Percentiles rank a stretch among this genome's conserved stretches.
phyloP scores from a whole-genome alignment of 2,113 vertebrate species.

The Camelus dromedarius region DNA sequence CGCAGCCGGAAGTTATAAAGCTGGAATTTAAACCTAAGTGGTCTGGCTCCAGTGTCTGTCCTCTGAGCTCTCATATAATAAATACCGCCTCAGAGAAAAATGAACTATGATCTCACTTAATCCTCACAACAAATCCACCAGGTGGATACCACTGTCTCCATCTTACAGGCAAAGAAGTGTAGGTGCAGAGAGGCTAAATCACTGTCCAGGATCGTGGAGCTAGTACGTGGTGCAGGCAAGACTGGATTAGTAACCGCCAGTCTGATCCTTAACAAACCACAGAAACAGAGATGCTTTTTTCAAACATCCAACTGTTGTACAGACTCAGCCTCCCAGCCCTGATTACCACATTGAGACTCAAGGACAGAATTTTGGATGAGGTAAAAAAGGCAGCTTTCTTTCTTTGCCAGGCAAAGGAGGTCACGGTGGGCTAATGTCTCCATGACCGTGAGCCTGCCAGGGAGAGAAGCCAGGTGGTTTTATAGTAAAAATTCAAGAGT shows the following conservation, averaged over 20 bases:
- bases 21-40: not conserved
- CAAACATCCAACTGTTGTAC: not conserved
- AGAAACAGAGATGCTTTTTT: not conserved
- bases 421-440: too few relatives aligned
- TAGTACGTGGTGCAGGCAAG: not conserved
- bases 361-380: too few relatives aligned
- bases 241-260: not conserved
- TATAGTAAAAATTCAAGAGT: too few relatives aligned
- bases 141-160: not conserved
- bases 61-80: not conserved
- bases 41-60: rapidly evolving
- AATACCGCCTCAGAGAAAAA: not conserved
- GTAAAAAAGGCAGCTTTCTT: too few relatives aligned
- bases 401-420: too few relatives aligned
- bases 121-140: not conserved
- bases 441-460: too few relatives aligned
- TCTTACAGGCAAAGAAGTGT: not conserved
- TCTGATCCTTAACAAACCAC: not conserved
- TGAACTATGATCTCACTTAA: not conserved
- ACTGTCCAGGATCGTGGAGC: not conserved
- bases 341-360: too few relatives aligned
- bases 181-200: not conserved
- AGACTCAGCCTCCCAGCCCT: too few relatives aligned
- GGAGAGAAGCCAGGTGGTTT: too few relatives aligned
- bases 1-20: not conserved